Conservation (phyloP, 2,888 invertebrate genomes). For the Lasioglossum vierecki region DNA sequence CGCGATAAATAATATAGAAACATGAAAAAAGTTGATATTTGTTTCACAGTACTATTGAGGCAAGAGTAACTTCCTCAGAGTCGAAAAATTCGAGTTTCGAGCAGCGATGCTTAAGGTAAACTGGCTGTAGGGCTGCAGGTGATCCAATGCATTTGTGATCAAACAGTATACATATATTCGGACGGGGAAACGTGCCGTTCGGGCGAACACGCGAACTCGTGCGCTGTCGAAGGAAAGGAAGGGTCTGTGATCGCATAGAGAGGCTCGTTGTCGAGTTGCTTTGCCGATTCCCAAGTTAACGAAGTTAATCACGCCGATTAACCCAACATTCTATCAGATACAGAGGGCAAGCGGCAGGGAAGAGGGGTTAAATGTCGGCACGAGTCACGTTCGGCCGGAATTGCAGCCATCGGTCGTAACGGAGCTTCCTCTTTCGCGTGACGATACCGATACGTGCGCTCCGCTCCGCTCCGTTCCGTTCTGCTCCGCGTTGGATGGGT, state of each 20-base stretch:
- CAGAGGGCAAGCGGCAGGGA: slow-evolving; percentile 21
- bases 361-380: slow-evolving; percentile 47
- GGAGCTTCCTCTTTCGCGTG: slow-evolving; percentile 50
- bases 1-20: too few relatives aligned
- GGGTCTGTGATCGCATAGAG: not conserved
- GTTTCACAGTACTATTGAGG: not conserved
- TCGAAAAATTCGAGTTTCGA: not conserved
- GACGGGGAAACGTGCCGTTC: slow-evolving; percentile 4
- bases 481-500: not conserved
- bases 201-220: slow-evolving; percentile 11
- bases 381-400: slow-evolving; percentile 46
- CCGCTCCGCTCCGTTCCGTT: not conserved
- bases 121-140: not conserved
- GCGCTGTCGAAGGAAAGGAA: slow-evolving; percentile 2
- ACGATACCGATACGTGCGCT: slow-evolving; percentile 51
- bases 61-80: not conserved
- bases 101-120: not conserved
- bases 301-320: slow-evolving; percentile 56
- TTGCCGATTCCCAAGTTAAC: slow-evolving; percentile 43
- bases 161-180: not conserved
- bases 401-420: slow-evolving; percentile 63
- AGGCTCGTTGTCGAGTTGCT: slow-evolving; percentile 25
- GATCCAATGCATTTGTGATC: not conserved
- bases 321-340: slow-evolving; percentile 42
- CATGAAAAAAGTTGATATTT: too few relatives aligned